A percentile compares a stretch with the other conserved stretches of the same genome.
Evolutionary conservation across 2,888 invertebrate genomes (phyloP).

Genomic region (Drosophila hawaiiensis): DNA sequence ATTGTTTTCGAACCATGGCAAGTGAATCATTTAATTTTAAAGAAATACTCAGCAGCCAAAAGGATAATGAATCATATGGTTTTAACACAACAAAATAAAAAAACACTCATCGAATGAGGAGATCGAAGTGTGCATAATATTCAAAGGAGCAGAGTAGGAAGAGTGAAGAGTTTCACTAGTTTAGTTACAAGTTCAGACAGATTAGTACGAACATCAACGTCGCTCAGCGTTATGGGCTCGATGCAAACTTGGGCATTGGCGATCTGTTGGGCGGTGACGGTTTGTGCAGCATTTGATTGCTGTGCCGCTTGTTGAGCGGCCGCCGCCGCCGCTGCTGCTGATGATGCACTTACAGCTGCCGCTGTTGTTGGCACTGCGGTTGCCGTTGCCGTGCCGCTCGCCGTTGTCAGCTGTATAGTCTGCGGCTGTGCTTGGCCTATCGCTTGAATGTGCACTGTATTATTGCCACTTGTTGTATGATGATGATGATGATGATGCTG

Average conservation of each 20-base stretch:
- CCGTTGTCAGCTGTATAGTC: slow-evolving; percentile 69
- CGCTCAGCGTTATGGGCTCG: slow-evolving; percentile 90
- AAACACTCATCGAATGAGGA: not conserved
- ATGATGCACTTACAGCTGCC: slow-evolving; percentile 67
- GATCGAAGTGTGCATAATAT: slow-evolving; percentile 18
- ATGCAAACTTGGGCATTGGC: slow-evolving; percentile 91
- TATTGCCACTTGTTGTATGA: slow-evolving; percentile 49
- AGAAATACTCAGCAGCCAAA: not conserved
- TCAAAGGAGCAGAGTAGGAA: slow-evolving; percentile 2
- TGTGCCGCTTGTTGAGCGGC: slow-evolving; percentile 55
- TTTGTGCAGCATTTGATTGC: slow-evolving; percentile 57
- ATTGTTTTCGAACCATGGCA: not conserved
- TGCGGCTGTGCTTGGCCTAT: slow-evolving; percentile 61
- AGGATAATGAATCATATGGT: not conserved
- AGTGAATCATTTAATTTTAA: not conserved
- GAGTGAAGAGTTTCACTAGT: slow-evolving; percentile 46
- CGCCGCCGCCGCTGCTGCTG: slow-evolving; percentile 54
- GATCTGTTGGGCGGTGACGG: slow-evolving; percentile 82
- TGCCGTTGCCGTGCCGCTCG: slow-evolving; percentile 70
- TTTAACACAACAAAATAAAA: not conserved
- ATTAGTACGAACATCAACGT: slow-evolving; percentile 90
- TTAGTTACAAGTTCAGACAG: slow-evolving; percentile 63
- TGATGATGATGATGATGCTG: slow-evolving; percentile 51
- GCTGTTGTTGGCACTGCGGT: slow-evolving; percentile 74
- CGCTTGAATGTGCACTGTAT: slow-evolving; percentile 68